A percentile compares a stretch with the other conserved stretches of the same genome.
phyloP scores from a whole-genome alignment of 1,140 invertebrate species.

The Calycopis cecrops region DNA sequence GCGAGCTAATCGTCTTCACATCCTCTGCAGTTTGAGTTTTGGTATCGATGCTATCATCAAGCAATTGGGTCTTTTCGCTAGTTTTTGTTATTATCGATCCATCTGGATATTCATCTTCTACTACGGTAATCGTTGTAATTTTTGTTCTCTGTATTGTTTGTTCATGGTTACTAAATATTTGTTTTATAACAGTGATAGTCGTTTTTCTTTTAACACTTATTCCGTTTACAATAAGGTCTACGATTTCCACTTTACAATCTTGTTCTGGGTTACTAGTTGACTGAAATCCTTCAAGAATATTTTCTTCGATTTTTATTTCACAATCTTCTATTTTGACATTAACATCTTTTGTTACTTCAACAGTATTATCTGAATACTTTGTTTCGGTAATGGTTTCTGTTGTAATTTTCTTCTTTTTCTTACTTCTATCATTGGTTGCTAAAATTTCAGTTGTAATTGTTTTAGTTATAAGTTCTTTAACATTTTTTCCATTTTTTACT shows the following conservation, averaged over 20 bases:
- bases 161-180: constrained; percentile 42
- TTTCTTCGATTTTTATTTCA: constrained; percentile 34
- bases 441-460: constrained; percentile 64
- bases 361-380: constrained; percentile 49
- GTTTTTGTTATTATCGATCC: constrained; percentile 61
- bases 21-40: background rate
- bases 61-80: constrained; percentile 49
- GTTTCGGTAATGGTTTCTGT: constrained; percentile 64
- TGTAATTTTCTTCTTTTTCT: constrained; percentile 64
- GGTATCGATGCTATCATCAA: constrained; percentile 30
- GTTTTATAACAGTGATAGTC: constrained; percentile 44
- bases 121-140: constrained; percentile 52
- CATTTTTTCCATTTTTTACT: constrained; percentile 51
- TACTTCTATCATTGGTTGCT: constrained; percentile 40
- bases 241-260: constrained; percentile 38
- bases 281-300: constrained; percentile 48
- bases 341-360: constrained; percentile 67
- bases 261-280: constrained; percentile 40
- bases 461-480: constrained; percentile 57
- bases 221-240: constrained; percentile 45
- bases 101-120: constrained; percentile 64
- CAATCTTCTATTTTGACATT: constrained; percentile 60
- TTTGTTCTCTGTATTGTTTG: constrained; percentile 48
- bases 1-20: background rate
- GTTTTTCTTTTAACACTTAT: constrained; percentile 50